Base-by-base conservation (phyloP, 1,140 invertebrate species). In the Bombus haemorrhoidalis region DNA sequence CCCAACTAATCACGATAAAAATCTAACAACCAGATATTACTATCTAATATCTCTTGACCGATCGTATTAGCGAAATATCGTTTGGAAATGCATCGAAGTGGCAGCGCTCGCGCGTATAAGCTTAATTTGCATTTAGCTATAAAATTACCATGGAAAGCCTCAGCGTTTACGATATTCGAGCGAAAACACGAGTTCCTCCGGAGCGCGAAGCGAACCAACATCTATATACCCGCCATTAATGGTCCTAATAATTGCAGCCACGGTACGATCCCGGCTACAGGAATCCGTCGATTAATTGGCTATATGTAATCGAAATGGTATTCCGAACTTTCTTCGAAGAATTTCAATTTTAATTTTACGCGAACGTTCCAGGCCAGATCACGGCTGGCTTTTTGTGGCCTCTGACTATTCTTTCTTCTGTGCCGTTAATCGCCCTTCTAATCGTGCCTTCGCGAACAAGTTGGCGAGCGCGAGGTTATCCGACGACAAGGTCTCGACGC, bases 271-370 rank as follows among this genome's bases (percentile, higher is more conserved):
- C 28, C 6, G 10, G 12, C 69, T 73, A 34, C 3, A 81, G 39
- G 53, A 81, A 73, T 43, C n/a, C 43, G 12, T 12, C 43, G 64
- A 83, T 57, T 77, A 83, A 83, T 83, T 78, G 74, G 74, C 74
- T 28, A 32, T 66, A 32, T 34, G 25, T 32, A 41, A n/a, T 15
- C 34, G 59, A 53, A 64, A n/a, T 22, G 6, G 39, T 3, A 28
- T 43, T 13, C 9, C 37, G 12, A 78, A 83, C n/a, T 83, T 78
- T 9, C 22, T n/a, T 8, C 43, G 4, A 83, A 59, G 75, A 83
- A 83, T 83, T 83, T 83, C 47, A 69, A 83, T 83, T 77, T 83
- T 76, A 34, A 83, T 77, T 77, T 76, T 32, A 53, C 62, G 32
- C 41, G 59, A 28, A 74, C 59, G 64, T 74, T 74, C 71, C 71